Evolutionary conservation across 2,113 vertebrate genomes (phyloP).

Genomic region (Pteronura brasiliensis): DNA sequence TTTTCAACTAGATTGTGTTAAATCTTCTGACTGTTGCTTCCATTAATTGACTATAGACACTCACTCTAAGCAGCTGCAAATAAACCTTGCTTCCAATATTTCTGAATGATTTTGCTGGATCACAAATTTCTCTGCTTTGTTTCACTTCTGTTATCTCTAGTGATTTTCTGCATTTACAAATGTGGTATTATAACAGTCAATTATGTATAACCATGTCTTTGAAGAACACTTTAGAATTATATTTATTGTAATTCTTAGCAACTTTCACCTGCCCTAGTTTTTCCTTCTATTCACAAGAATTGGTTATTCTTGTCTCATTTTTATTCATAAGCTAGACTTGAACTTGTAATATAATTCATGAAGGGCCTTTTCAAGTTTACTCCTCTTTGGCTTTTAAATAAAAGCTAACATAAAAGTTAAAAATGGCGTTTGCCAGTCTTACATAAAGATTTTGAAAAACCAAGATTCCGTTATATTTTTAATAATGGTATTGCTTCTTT

Average conservation of each 20-base stretch:
- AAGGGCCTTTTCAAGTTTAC: not conserved
- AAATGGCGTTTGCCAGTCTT: not conserved
- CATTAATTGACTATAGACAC: not conserved
- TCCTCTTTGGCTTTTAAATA: not conserved
- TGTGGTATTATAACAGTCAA: not conserved
- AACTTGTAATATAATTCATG: not conserved
- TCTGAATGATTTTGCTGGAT: not conserved
- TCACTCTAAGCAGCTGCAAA: not conserved
- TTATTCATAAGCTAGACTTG: not conserved
- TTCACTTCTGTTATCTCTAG: not conserved
- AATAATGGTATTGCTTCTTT: not conserved
- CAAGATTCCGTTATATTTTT: not conserved
- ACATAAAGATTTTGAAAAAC: not conserved
- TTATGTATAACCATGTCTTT: not conserved
- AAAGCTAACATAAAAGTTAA: not conserved
- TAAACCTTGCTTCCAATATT: not conserved
- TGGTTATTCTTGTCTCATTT: not conserved
- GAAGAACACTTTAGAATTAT: not conserved
- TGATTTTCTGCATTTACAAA: not conserved
- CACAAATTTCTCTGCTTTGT: not conserved
- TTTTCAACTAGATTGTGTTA: not conserved
- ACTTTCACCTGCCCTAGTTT: not conserved
- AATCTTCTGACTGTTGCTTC: not conserved
- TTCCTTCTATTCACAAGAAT: not conserved
- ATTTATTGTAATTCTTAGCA: not conserved